phyloP scores from a whole-genome alignment of 2,888 invertebrate species.

The Pterostichus madidus region DNA sequence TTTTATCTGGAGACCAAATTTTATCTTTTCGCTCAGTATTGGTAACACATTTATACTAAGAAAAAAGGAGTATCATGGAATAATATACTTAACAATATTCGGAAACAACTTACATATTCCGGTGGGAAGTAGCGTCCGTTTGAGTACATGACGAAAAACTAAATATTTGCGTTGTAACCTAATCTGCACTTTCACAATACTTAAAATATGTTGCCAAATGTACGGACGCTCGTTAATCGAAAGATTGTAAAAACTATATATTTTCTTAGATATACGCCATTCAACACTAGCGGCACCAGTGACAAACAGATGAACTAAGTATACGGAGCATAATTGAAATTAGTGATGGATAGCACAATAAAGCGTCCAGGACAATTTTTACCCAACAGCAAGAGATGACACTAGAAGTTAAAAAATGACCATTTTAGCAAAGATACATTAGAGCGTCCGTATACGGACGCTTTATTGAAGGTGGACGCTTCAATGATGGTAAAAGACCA shows the following conservation, averaged over 20 bases:
- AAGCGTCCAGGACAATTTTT: constrained; percentile 19
- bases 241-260: not conserved
- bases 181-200: not conserved
- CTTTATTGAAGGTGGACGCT: no score
- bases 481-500: no score
- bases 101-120: constrained; percentile 12
- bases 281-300: not conserved
- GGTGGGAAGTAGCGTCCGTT: constrained; percentile 17
- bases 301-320: constrained; percentile 1
- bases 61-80: not conserved
- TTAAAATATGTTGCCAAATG: constrained; percentile 13
- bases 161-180: not conserved
- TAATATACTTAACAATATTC: constrained; percentile 7
- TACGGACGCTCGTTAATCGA: constrained; percentile 1
- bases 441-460: no score
- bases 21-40: not conserved
- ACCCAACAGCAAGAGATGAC: not conserved
- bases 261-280: constrained; percentile 1
- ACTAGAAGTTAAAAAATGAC: not conserved
- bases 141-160: not conserved
- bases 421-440: not conserved
- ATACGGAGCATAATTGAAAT: not conserved
- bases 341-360: not conserved
- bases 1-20: no score
- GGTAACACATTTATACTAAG: not conserved